phyloP scores from a whole-genome alignment of 1,140 invertebrate species.

The Drosophila pachea region DNA sequence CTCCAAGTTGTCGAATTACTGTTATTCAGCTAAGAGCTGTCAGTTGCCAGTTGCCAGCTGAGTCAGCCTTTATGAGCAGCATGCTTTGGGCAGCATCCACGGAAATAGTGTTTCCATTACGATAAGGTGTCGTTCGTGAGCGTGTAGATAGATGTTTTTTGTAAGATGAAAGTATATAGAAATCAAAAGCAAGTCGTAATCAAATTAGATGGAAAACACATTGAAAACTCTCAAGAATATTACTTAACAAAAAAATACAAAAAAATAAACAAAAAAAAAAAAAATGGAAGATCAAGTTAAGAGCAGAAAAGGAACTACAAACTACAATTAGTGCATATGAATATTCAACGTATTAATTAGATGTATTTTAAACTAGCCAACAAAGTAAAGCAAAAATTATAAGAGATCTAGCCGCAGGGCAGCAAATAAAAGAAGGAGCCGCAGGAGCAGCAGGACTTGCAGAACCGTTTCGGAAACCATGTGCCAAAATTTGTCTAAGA shows the following conservation, averaged over 20 bases:
- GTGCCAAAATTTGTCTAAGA: slow-evolving; percentile 72
- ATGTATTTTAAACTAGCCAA: slow-evolving; percentile 71
- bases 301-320: slow-evolving; percentile 66
- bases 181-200: slow-evolving; percentile 71
- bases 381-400: slow-evolving; percentile 21
- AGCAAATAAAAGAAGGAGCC: neutral
- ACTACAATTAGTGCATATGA: slow-evolving; percentile 66
- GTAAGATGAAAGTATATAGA: slow-evolving; percentile 22
- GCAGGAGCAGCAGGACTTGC: slow-evolving; percentile 19
- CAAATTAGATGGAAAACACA: slow-evolving; percentile 47
- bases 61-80: slow-evolving; percentile 61
- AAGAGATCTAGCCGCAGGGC: slow-evolving; percentile 35
- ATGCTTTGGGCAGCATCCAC: slow-evolving; percentile 35
- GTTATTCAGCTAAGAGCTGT: too few species aligned
- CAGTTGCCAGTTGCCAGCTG: slow-evolving; percentile 31
- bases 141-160: slow-evolving; percentile 74
- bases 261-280: neutral
- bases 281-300: slow-evolving; percentile 32
- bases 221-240: slow-evolving; percentile 18
- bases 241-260: neutral
- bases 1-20: too few species aligned
- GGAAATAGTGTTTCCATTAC: slow-evolving; percentile 65
- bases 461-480: slow-evolving; percentile 69
- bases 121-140: slow-evolving; percentile 69
- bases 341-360: slow-evolving; percentile 65